A percentile compares a stretch with the other conserved stretches of the same genome.
phyloP scores from a whole-genome alignment of 2,888 invertebrate genomes.

The Exephanes ischioxanthus region DNA sequence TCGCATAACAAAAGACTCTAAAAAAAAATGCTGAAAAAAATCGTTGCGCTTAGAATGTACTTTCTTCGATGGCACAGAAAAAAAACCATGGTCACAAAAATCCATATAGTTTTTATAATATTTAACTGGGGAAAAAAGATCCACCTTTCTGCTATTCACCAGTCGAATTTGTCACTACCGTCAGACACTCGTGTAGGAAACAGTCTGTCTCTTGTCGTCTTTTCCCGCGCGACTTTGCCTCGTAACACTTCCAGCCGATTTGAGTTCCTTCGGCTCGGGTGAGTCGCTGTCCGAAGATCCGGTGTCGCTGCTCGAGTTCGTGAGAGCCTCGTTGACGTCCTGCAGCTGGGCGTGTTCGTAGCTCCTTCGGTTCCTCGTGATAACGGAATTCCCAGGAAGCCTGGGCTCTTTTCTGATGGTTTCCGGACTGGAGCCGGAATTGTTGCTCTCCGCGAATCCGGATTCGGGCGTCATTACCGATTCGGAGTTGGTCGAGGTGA shows the following conservation, averaged over 20 bases:
- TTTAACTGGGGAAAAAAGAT: background rate
- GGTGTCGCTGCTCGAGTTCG: slow-evolving; percentile 71
- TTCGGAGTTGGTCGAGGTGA: slow-evolving; percentile 53
- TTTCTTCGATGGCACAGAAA: slow-evolving; percentile 6
- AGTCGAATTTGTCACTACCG: slow-evolving; percentile 14
- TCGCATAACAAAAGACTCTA: background rate
- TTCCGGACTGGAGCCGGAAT: slow-evolving; percentile 74
- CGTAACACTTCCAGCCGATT: background rate
- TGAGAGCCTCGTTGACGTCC: slow-evolving; percentile 75
- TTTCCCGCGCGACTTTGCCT: background rate
- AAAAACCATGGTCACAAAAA: background rate
- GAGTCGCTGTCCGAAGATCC: slow-evolving; percentile 73
- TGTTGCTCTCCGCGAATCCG: slow-evolving; percentile 76
- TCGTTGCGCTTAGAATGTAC: background rate
- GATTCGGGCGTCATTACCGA: slow-evolving; percentile 77
- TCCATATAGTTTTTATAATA: background rate
- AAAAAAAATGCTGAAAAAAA: background rate
- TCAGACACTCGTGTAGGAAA: slow-evolving; percentile 78
- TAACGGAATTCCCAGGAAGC: slow-evolving; percentile 64
- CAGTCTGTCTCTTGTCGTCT: slow-evolving; percentile 67
- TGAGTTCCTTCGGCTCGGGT: slow-evolving; percentile 13
- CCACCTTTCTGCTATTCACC: background rate
- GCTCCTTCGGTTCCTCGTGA: slow-evolving; percentile 75
- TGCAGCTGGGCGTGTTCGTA: slow-evolving; percentile 79
- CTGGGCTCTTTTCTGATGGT: slow-evolving; percentile 64